Evolutionary conservation across 2,113 vertebrate species (phyloP), one percentile per base, ranked within the genome.

Genomic region (Toxotes jaculatrix): DNA sequence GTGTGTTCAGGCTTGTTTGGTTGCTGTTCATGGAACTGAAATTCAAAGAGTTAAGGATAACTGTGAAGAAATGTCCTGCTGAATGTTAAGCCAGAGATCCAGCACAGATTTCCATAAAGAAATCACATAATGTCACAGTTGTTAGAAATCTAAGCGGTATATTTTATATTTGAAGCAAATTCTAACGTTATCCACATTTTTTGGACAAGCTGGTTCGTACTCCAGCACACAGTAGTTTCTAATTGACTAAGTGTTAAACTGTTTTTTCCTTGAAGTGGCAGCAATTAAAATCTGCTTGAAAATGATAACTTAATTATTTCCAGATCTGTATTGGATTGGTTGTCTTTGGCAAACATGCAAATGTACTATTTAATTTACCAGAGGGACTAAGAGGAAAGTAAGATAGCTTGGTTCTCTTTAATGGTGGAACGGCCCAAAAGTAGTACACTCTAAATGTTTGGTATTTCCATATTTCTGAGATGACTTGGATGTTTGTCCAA

Each of bases 1-100:
- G 43, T 90, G 80, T 85, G 86, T 87, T 87, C 32, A 53, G 79
- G 77, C 89, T 72, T 82, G 85, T 87, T 38, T 77, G 70, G 51
- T 71, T 62, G 57, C 38, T 65, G 55, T 76, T 85, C 31, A 31
- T 74, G 55, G 40, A 84, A 66, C 9, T 57, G 42, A 12, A 10
- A 27, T 70, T 56, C 34, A 53, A 65, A 64, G 31, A 65, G 51
- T 82, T 60, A 60, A 49, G 64, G 43, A 55, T 70, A 55, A 65
- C 23, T 59, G 67, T 51, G 43, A 55, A 59, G 13, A 79, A 87
- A 71, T 5, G 63, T 68, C 40, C 7, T 45, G 16, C 1, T 77
- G 12, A 74, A 65, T 2, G 36, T 71, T 36, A 57, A 71, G 23
- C 32, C 42, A 13, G 65, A 75, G 34, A 74, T 59, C 40, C 42